Evolutionary conservation across 2,113 vertebrate genomes (phyloP).

Genomic region (Istiophorus platypterus): DNA sequence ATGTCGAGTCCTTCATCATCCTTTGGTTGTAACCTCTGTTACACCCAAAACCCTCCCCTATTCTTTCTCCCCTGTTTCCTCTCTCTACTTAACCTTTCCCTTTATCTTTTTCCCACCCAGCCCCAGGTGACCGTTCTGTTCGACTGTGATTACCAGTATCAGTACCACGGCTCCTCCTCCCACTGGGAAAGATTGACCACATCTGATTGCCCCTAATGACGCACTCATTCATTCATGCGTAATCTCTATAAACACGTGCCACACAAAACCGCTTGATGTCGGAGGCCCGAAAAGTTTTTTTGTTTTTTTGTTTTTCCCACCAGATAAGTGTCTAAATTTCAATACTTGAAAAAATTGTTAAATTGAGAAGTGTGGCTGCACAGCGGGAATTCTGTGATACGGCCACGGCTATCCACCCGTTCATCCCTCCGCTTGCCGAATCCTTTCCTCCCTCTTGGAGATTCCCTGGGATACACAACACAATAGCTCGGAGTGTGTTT

Average conservation of each 20-base stretch:
- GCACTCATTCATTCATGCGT: slow-evolving; percentile 40
- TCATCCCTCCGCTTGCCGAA: slow-evolving; percentile 30
- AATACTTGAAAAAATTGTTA: slow-evolving; percentile 12
- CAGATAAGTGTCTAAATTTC: slow-evolving; percentile 46
- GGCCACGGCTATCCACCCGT: slow-evolving; percentile 38
- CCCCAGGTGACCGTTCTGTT: slow-evolving; percentile 43
- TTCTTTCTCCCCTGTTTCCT: too few relatives aligned
- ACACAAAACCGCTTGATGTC: slow-evolving; percentile 38
- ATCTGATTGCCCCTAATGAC: slow-evolving; percentile 63
- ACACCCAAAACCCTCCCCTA: not conserved
- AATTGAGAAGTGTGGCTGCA: slow-evolving; percentile 35
- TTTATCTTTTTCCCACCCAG: slow-evolving; percentile 10
- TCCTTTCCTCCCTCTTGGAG: slow-evolving; percentile 10
- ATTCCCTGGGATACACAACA: slow-evolving; percentile 31
- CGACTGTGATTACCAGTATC: slow-evolving; percentile 56
- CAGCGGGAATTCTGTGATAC: slow-evolving; percentile 46
- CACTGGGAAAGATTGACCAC: slow-evolving; percentile 54
- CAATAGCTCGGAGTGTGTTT: slow-evolving; percentile 37
- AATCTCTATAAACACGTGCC: slow-evolving; percentile 66
- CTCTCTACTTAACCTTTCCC: too few relatives aligned
- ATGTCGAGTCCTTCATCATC: slow-evolving; percentile 27
- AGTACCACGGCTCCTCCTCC: slow-evolving; percentile 46
- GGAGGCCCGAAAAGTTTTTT: slow-evolving; percentile 32
- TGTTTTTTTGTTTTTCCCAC: slow-evolving; percentile 38
- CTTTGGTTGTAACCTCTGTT: not conserved